Evolutionary conservation across 2,113 vertebrate genomes (phyloP).

Genomic region (Ardeotis arabs): DNA sequence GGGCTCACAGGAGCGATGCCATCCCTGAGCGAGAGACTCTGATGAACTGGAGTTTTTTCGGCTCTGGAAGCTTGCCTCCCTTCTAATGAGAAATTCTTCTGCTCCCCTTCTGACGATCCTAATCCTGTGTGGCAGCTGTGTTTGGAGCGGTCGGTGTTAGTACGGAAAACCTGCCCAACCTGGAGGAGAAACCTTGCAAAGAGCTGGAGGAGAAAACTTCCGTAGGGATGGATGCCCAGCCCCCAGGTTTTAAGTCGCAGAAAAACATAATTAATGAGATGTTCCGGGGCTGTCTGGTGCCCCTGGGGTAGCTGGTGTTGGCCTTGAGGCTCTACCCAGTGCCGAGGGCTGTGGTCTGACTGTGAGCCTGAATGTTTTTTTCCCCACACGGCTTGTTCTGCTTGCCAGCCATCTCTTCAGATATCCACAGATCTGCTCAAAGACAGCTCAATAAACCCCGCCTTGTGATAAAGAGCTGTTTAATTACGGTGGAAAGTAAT

Average conservation of each 20-base stretch:
- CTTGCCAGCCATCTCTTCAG: background rate
- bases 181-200: background rate
- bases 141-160: background rate
- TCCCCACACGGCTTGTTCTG: background rate
- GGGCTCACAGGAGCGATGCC: background rate
- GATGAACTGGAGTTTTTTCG: background rate
- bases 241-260: background rate
- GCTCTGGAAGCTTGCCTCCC: background rate
- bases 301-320: background rate
- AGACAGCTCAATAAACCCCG: background rate
- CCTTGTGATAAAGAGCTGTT: constrained; percentile 65
- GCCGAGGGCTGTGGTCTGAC: no score
- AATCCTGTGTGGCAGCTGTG: rapidly evolving
- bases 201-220: background rate
- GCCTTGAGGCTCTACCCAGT: no score
- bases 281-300: background rate
- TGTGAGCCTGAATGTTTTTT: background rate
- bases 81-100: background rate
- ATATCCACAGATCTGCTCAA: background rate
- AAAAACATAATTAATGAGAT: background rate
- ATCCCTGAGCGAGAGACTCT: rapidly evolving
- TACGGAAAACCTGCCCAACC: rapidly evolving
- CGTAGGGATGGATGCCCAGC: background rate
- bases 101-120: background rate
- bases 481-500: constrained; percentile 79